A percentile compares a stretch with the other conserved stretches of the same genome.
These are phyloP conservation scores for Sardina pilchardus DNA, from an alignment of 2,113 vertebrate species.

Conservation along the genomic window DNA sequence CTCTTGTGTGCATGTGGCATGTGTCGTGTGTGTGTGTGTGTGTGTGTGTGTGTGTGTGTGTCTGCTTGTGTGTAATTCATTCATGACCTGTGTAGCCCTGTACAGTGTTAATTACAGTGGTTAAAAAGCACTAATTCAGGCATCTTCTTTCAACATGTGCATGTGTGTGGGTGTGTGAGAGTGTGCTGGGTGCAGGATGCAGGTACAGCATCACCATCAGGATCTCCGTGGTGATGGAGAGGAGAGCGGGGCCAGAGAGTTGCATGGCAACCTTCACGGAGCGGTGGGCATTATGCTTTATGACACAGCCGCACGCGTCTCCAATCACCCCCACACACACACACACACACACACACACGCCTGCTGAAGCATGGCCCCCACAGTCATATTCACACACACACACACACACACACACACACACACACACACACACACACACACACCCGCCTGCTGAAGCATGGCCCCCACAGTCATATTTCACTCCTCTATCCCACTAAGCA, in stretches of 20 bases:
- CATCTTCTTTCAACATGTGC: not conserved
- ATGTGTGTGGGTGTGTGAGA: not conserved
- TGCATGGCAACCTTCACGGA: slow-evolving; percentile 13
- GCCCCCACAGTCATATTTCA: slow-evolving; percentile 35
- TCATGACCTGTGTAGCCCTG: not conserved
- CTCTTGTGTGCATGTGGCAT: not conserved
- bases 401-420: too few relatives aligned
- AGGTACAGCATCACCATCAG: not conserved
- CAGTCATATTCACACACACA: slow-evolving; percentile 43
- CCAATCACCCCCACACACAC: slow-evolving; percentile 33
- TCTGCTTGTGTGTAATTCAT: not conserved
- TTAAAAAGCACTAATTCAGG: not conserved
- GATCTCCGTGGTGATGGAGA: too few relatives aligned
- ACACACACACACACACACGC: too few relatives aligned
- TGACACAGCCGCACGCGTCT: not conserved
- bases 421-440: too few relatives aligned
- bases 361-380: not conserved
- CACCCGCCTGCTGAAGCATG: slow-evolving; percentile 21
- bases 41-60: not conserved
- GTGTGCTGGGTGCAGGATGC: slow-evolving; percentile 7
- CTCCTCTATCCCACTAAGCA: slow-evolving; percentile 31
- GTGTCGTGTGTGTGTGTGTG: slow-evolving; percentile 3
- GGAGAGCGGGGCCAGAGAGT: too few relatives aligned
- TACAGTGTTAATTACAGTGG: too few relatives aligned
- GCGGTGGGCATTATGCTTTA: slow-evolving; percentile 28